Evolutionary conservation across 1,140 invertebrate genomes (phyloP).

Genomic region (Ips typographus): DNA sequence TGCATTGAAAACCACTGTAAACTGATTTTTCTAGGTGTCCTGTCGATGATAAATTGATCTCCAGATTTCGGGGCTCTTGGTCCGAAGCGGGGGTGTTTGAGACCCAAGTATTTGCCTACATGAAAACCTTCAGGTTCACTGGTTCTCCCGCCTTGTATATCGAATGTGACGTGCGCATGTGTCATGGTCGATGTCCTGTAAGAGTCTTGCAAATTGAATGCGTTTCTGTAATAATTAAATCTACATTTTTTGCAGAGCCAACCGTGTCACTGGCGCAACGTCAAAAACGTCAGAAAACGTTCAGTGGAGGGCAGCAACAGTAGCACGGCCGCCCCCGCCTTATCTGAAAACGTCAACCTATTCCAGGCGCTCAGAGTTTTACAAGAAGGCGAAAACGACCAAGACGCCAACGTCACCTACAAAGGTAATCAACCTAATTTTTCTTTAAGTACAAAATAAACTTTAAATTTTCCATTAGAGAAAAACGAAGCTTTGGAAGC

Average conservation of each 20-base stretch:
- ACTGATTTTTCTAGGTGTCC: constrained; percentile 67
- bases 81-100: constrained; percentile 86
- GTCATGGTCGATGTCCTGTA: constrained; percentile 90
- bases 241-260: constrained; percentile 68
- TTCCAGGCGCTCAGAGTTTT: constrained; percentile 85
- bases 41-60: constrained; percentile 90
- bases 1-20: not conserved
- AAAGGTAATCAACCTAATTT: constrained; percentile 26
- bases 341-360: constrained; percentile 86
- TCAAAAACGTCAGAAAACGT: constrained; percentile 74
- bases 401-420: constrained; percentile 48
- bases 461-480: constrained; percentile 7
- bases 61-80: constrained; percentile 89
- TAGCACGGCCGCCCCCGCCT: constrained; percentile 47
- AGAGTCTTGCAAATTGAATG: constrained; percentile 49
- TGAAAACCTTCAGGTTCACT: constrained; percentile 94
- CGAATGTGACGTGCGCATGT: constrained; percentile 93
- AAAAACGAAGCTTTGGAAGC: constrained; percentile 46
- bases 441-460: not conserved
- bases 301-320: constrained; percentile 49
- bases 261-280: constrained; percentile 89
- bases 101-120: constrained; percentile 91
- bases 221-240: not conserved
- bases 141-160: constrained; percentile 91
- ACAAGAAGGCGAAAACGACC: constrained; percentile 79